phyloP scores from a whole-genome alignment of 2,797 vertebrate genomes.

The Lepus townsendii region DNA sequence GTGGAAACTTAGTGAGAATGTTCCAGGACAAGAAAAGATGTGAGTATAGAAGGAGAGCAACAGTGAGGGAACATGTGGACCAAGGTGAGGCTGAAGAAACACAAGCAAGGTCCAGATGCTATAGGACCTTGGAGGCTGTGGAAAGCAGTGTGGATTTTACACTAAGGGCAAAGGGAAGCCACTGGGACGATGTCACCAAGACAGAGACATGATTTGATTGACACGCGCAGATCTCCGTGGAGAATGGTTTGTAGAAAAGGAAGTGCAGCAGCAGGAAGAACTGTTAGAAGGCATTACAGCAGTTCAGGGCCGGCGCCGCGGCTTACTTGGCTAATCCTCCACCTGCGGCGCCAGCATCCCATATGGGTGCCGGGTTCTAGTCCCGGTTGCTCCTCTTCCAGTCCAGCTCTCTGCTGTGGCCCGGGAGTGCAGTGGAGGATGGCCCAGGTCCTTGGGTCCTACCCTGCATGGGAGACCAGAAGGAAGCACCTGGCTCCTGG shows the following conservation, averaged over 20 bases:
- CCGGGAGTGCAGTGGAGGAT: too few relatives aligned
- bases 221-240: not conserved
- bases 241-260: not conserved
- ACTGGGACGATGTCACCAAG: not conserved
- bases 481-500: too few relatives aligned
- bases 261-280: not conserved
- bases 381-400: too few relatives aligned
- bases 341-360: too few relatives aligned
- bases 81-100: not conserved
- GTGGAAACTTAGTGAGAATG: not conserved
- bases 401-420: too few relatives aligned
- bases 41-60: not conserved
- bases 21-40: constrained; percentile 12
- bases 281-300: not conserved
- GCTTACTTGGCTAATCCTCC: too few relatives aligned
- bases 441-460: too few relatives aligned
- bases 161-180: not conserved
- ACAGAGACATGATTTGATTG: not conserved
- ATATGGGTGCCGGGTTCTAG: too few relatives aligned
- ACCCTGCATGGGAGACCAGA: too few relatives aligned
- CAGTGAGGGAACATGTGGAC: not conserved
- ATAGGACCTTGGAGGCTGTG: not conserved
- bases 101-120: not conserved
- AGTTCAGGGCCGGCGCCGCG: not conserved
- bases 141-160: not conserved